Evolutionary conservation across 2,113 vertebrate genomes (phyloP), one percentile per base, ranked within the genome.

Genomic region (Ariopsis seemanni): DNA sequence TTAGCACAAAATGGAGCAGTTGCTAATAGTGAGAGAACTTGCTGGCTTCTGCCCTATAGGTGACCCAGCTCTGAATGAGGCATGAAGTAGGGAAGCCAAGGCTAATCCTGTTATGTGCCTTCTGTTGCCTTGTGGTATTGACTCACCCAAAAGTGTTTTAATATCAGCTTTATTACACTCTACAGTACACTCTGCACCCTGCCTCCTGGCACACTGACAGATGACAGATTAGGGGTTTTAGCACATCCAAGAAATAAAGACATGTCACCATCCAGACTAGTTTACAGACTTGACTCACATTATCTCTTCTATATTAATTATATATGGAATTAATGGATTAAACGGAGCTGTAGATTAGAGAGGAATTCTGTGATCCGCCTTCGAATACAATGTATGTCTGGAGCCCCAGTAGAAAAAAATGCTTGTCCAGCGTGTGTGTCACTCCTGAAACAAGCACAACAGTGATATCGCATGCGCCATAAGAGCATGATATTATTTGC

Each of bases 121-220:
- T 83, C 50, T 79, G 75, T 74, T 88, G 83, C 60, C 53, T 85
- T 58, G 83, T 90, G 90, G 89, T 92, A 77, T 78, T 52, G 89
- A 89, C 80, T 92, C 34, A 91, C 91, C 90, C 86, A 77, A 74
- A 91, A 78, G 91, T 92, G 91, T 48, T 91, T 91, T 93, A 91
- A 92, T 91, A 90, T 88, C 87, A 91, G 91, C 92, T 91, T 93
- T 92, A 93, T 94, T 94, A 93, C 90, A 90, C 88, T 90, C 90
- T 86, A 83, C 88, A 87, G 87, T 92, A 82, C 85, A 90, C 89
- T 90, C 91, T 91, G 90, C 92, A 89, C 85, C 89, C 62, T 80
- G 88, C 91, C 90, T 93, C 91, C 91, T 95, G 94, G 94, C 94
- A 92, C 91, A 88, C 7, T 90, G 93, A 94, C 93, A 93, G 89